Percentiles rank a stretch among this genome's conserved stretches.
These are phyloP conservation scores for Epiblema foenella DNA, from an alignment of 2,888 invertebrate genomes.

Conservation along the genomic window DNA sequence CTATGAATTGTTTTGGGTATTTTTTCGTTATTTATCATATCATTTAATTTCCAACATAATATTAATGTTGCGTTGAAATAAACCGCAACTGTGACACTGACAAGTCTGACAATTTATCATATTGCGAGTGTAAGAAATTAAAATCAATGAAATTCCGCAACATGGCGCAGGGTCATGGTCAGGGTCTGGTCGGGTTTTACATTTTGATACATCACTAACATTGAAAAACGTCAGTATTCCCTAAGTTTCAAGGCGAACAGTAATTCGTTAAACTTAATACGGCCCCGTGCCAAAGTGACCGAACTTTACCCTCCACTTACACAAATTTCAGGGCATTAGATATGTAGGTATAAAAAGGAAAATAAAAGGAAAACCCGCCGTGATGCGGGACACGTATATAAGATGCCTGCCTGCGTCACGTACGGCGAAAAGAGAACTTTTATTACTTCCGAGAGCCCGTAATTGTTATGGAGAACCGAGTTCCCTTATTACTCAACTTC, in stretches of 20 bases:
- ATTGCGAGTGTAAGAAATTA: too few relatives aligned
- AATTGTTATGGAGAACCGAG: slow-evolving; percentile 79
- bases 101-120: too few relatives aligned
- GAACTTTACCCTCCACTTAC: slow-evolving; percentile 43
- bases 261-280: slow-evolving; percentile 41
- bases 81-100: too few relatives aligned
- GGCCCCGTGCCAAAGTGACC: slow-evolving; percentile 31
- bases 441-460: slow-evolving; percentile 76
- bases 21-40: too few relatives aligned
- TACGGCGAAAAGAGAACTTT: slow-evolving; percentile 77
- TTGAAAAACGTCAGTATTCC: slow-evolving; percentile 9
- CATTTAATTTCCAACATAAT: too few relatives aligned
- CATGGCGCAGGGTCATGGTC: too few relatives aligned
- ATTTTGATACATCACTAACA: too few relatives aligned
- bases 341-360: slow-evolving; percentile 56
- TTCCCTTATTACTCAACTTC: slow-evolving; percentile 75
- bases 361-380: slow-evolving; percentile 62
- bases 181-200: too few relatives aligned
- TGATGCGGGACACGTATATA: slow-evolving; percentile 75
- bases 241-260: slow-evolving; percentile 14
- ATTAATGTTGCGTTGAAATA: too few relatives aligned
- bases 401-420: slow-evolving; percentile 76
- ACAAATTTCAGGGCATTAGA: slow-evolving; percentile 47
- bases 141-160: too few relatives aligned
- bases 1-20: too few relatives aligned